phyloP scores from a whole-genome alignment of 2,113 vertebrate species.

The Ctenodactylus gundi region DNA sequence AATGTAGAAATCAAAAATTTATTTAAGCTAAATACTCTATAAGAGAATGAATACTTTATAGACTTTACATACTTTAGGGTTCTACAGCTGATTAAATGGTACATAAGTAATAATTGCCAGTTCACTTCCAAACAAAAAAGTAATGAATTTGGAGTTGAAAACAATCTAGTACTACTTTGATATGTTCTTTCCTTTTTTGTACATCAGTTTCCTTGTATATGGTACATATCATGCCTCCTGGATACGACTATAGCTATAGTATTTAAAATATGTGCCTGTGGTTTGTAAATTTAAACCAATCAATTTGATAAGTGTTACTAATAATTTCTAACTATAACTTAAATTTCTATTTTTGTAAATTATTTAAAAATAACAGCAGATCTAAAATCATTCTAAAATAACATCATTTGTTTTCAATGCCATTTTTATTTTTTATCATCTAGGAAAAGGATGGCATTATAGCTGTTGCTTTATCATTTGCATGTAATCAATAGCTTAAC shows the following conservation, averaged over 20 bases:
- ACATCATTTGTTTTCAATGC: not conserved
- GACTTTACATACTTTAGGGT: not conserved
- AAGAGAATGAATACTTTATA: constrained; percentile 25
- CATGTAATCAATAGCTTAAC: not conserved
- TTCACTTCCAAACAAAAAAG: not conserved
- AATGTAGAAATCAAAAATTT: constrained; percentile 12
- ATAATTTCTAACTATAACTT: constrained; percentile 2
- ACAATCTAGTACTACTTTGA: not conserved
- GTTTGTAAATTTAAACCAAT: constrained; percentile 19
- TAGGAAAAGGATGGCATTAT: not conserved
- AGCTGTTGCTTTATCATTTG: not conserved
- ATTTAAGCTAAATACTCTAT: not conserved
- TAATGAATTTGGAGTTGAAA: constrained; percentile 34
- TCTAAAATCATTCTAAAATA: constrained; percentile 10
- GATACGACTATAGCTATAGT: not conserved
- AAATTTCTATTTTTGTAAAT: constrained; percentile 28
- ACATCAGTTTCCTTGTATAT: not conserved
- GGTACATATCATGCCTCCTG: not conserved
- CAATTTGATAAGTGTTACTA: not conserved
- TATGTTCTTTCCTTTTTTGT: not conserved
- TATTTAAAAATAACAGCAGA: constrained; percentile 14
- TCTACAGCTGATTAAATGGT: not conserved
- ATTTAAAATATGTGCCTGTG: not conserved
- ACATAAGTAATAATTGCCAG: not conserved
- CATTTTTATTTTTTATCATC: constrained; percentile 24